A percentile compares a stretch with the other conserved stretches of the same genome.
Evolutionary conservation across 2,888 invertebrate species (phyloP).

Genomic region (Herminia tarsipennalis): DNA sequence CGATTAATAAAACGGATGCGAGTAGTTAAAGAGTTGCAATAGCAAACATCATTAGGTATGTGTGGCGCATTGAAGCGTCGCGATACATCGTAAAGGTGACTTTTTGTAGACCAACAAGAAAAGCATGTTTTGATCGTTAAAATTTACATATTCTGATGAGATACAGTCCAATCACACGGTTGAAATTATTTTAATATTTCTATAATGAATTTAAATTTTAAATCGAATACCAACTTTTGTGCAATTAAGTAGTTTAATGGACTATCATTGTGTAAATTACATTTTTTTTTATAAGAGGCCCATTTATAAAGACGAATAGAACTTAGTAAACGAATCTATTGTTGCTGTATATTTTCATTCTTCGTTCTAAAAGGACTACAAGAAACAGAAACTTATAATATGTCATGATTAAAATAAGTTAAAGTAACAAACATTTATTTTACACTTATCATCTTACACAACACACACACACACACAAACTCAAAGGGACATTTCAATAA

Average conservation of each 20-base stretch:
- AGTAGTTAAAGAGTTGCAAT: slow-evolving; percentile 36
- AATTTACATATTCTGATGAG: slow-evolving; percentile 43
- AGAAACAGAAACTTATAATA: no score
- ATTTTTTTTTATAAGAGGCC: no score
- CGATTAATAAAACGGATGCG: slow-evolving; percentile 39
- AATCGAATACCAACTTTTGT: slow-evolving; percentile 1
- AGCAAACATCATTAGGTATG: slow-evolving; percentile 35
- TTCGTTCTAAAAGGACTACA: no score
- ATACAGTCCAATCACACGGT: slow-evolving; percentile 25
- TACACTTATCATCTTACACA: no score
- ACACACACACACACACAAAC: no score
- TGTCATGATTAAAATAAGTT: no score
- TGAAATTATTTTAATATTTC: slow-evolving; percentile 24
- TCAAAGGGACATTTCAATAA: no score
- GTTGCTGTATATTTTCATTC: no score
- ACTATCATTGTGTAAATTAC: no score
- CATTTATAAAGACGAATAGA: no score
- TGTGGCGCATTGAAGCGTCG: slow-evolving; percentile 26
- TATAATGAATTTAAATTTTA: slow-evolving; percentile 13
- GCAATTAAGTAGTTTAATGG: not conserved
- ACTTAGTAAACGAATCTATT: no score
- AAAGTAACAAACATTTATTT: no score
- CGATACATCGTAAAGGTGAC: slow-evolving; percentile 22
- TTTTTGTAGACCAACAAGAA: slow-evolving; percentile 34
- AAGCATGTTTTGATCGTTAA: slow-evolving; percentile 26